Conservation (phyloP, 2,888 invertebrate genomes). For the Drosophila kambysellisi region DNA sequence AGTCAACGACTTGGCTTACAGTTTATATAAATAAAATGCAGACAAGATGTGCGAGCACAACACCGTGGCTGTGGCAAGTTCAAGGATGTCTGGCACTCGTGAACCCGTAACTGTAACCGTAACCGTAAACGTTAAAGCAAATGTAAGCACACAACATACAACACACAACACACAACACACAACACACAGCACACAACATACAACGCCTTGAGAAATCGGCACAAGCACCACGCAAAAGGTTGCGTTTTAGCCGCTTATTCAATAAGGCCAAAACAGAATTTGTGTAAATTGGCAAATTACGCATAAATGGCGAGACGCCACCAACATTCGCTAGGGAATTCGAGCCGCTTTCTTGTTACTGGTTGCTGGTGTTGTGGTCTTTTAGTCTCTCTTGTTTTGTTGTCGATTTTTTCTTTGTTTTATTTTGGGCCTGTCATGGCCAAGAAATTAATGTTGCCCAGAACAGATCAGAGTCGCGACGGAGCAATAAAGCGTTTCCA, state of each 20-base stretch:
- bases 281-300: constrained; percentile 65
- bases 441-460: constrained; percentile 44
- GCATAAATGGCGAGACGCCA: constrained; percentile 57
- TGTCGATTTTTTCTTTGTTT: background rate
- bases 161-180: constrained; percentile 1
- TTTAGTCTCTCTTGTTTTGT: background rate
- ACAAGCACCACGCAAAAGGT: constrained; percentile 48
- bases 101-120: constrained; percentile 56
- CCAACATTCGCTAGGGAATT: constrained; percentile 48
- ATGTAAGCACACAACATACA: constrained; percentile 17
- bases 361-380: background rate
- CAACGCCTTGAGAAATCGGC: constrained; percentile 13
- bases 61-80: constrained; percentile 73
- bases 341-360: constrained; percentile 21
- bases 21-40: constrained; percentile 68
- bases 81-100: constrained; percentile 70
- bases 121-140: constrained; percentile 22
- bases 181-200: constrained; percentile 15
- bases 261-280: constrained; percentile 55
- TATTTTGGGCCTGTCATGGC: constrained; percentile 41
- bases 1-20: constrained; percentile 69
- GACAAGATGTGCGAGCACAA: constrained; percentile 75
- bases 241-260: constrained; percentile 42
- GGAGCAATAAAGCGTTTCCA: constrained; percentile 35
- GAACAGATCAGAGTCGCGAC: constrained; percentile 41